Evolutionary conservation across 2,888 invertebrate genomes (phyloP).

Genomic region (Rhingia campestris): DNA sequence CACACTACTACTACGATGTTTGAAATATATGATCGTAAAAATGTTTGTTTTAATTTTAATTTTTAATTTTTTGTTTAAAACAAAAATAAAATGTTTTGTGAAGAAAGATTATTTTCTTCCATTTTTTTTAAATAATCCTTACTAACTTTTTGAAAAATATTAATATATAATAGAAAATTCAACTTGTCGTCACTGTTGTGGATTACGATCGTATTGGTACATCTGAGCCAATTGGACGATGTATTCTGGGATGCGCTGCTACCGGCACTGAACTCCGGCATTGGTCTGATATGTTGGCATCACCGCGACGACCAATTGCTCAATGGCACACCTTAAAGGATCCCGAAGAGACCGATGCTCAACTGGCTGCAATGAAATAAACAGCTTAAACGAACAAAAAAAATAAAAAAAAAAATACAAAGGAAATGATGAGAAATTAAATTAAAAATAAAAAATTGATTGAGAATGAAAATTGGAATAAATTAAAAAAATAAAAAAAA

Average conservation of each 20-base stretch:
- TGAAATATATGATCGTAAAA: constrained; percentile 15
- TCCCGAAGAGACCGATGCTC: constrained; percentile 89
- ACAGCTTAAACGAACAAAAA: constrained; percentile 34
- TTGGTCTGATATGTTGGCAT: constrained; percentile 99
- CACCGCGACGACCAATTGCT: constrained; percentile 98
- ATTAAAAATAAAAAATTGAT: constrained; percentile 27
- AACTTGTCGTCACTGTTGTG: constrained; percentile 98
- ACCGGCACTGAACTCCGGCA: constrained; percentile 99
- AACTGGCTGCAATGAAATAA: constrained; percentile 81
- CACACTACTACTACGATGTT: constrained; percentile 26
- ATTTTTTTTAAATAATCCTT: constrained; percentile 51
- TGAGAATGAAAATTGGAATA: constrained; percentile 1
- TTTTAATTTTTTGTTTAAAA: constrained; percentile 9
- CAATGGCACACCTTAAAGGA: constrained; percentile 99
- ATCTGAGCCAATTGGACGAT: constrained; percentile 99
- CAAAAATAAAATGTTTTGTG: constrained; percentile 14
- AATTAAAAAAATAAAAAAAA: constrained; percentile 1
- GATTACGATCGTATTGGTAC: constrained; percentile 99
- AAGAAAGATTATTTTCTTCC: constrained; percentile 32
- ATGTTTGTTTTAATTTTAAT: constrained; percentile 15
- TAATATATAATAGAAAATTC: constrained; percentile 92
- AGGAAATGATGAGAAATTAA: constrained; percentile 68
- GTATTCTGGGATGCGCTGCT: constrained; percentile 97
- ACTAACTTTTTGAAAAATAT: constrained; percentile 20
- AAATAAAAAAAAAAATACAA: constrained; percentile 21